A percentile compares a stretch with the other conserved stretches of the same genome.
Evolutionary conservation across 2,797 vertebrate species (phyloP).

Genomic region (Enteromius paludinosus): DNA sequence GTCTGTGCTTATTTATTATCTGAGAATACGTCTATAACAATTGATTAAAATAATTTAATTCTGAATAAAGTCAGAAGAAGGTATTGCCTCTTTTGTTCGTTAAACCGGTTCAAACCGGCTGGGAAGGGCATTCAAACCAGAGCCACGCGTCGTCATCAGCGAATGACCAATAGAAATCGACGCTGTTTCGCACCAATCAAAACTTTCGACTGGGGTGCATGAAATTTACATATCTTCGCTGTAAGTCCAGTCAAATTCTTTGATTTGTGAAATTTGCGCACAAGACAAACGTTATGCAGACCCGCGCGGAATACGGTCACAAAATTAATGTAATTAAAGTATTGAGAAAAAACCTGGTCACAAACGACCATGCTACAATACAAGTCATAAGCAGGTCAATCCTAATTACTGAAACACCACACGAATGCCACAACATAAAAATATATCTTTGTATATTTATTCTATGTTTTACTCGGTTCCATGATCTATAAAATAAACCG

Average conservation of each 20-base stretch:
- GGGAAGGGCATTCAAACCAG: neutral
- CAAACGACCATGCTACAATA: too few relatives aligned
- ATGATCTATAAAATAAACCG: neutral
- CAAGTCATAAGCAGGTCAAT: neutral
- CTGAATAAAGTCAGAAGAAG: neutral
- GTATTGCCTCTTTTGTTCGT: constrained; percentile 44
- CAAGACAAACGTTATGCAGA: neutral
- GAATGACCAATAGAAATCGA: constrained; percentile 35
- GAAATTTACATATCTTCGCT: constrained; percentile 37
- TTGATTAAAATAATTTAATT: neutral
- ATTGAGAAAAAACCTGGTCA: neutral
- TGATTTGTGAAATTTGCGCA: too few relatives aligned
- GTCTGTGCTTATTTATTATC: constrained; percentile 1
- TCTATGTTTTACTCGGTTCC: neutral
- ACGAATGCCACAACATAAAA: neutral
- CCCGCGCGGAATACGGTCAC: neutral
- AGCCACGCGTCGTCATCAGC: neutral
- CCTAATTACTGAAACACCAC: neutral
- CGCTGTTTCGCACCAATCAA: constrained; percentile 35
- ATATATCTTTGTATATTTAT: neutral
- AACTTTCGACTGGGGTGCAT: neutral
- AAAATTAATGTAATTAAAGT: neutral
- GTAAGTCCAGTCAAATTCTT: neutral
- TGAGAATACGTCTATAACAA: neutral
- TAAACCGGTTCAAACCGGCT: constrained; percentile 54